Evolutionary conservation across 2,888 invertebrate species (phyloP).

Genomic region (Drosophila prolongata): DNA sequence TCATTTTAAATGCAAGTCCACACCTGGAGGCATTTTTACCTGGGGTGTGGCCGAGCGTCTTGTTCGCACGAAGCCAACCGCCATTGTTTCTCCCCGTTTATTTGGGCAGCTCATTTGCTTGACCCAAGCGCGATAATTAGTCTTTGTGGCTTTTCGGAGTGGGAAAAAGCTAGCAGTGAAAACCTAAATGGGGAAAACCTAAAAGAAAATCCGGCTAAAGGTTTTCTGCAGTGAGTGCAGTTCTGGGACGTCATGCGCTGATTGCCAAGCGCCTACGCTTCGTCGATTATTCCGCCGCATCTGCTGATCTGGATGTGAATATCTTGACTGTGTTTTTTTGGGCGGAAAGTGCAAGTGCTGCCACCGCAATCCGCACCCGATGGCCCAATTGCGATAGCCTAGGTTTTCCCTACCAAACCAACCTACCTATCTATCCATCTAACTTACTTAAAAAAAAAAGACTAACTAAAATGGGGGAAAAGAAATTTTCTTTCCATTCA

Average conservation of each 20-base stretch:
- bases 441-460: neutral
- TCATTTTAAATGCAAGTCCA: conserved; percentile 63
- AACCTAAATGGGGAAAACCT: neutral
- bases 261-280: conserved; percentile 71
- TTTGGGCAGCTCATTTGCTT: conserved; percentile 19
- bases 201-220: neutral
- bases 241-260: conserved; percentile 70
- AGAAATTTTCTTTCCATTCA: conserved; percentile 7
- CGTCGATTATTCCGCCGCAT: conserved; percentile 49
- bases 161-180: neutral
- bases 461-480: neutral
- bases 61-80: neutral
- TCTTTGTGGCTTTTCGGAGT: neutral
- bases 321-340: conserved; percentile 4
- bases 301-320: conserved; percentile 30
- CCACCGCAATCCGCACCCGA: conserved; percentile 35
- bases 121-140: conserved; percentile 36
- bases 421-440: neutral
- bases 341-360: conserved; percentile 72
- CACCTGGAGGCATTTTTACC: conserved; percentile 8
- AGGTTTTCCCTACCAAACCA: conserved; percentile 13
- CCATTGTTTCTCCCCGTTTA: conserved; percentile 7
- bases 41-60: conserved; percentile 1
- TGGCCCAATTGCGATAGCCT: conserved; percentile 71
- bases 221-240: conserved; percentile 47